Evolutionary conservation across 2,113 vertebrate genomes (phyloP), one percentile per base, ranked within the genome.

Genomic region (Bufo gargarizans): DNA sequence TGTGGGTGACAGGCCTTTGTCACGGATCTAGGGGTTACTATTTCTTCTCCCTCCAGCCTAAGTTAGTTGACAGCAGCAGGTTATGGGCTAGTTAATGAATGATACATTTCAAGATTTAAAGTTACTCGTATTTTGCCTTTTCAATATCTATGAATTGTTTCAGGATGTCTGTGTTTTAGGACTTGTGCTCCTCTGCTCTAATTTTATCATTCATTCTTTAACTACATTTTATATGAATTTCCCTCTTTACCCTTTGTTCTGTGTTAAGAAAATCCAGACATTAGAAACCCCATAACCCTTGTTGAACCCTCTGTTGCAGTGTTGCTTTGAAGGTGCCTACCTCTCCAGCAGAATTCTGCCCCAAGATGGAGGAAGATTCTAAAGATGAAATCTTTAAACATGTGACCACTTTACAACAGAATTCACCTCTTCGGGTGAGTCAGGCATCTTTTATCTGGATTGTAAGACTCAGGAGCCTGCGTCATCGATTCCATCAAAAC

Each of bases 301-400:
- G 55, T 59, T 17, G 9, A 10, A 19, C 33, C 56, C 14, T 76
- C 5, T 74, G 2, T 80, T 87, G 20, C 20, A 88, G 86, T 77
- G 59, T 63, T 14, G 58, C 69, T 76, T 14, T 53, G 61, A 82
- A 65, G 69, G n/a, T 76, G 11, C 47, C 71, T 14, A 13, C 55
- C 8, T 65, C 86, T 77, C 47, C 63, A 43, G 59, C 69, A 22
- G 56, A 22, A 17, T 5, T 14, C 45, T 76, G 19, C 22, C 45
- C 56, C 17, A 88, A 82, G 17, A 63, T 82, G 80, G 86, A 88
- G 47, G 79, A 88, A 65, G 69, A 88, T 88, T 82, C 47, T 65
- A 69, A 76, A 43, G 69, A 76, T 1, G 45, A 63, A 2, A 17
- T 69, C 33, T 58, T 83, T 17, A 79, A 74, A n/a, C 43, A 72